Percentiles rank a stretch among this genome's conserved stretches.
phyloP scores from a whole-genome alignment of 2,888 invertebrate genomes.

The Trichogramma evanescens region DNA sequence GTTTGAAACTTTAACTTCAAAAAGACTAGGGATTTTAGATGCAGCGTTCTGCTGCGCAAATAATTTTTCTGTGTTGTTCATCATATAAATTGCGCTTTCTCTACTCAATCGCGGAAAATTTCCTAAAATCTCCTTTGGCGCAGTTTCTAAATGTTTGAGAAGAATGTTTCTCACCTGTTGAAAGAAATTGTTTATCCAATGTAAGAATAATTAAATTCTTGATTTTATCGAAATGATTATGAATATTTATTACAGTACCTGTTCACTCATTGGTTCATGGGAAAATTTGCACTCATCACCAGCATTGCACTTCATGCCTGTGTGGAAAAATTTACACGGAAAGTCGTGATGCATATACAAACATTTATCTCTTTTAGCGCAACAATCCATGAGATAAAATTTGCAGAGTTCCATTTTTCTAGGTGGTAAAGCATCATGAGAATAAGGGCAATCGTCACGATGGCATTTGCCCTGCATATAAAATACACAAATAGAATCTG shows the following conservation, averaged over 20 bases:
- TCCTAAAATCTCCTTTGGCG: constrained; percentile 85
- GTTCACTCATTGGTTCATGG: constrained; percentile 81
- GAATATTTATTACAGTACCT: constrained; percentile 47
- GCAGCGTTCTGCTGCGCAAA: constrained; percentile 35
- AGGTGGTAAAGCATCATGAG: constrained; percentile 74
- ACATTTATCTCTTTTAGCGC: constrained; percentile 91
- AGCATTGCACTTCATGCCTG: constrained; percentile 76
- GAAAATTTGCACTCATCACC: constrained; percentile 89
- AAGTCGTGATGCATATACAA: constrained; percentile 95
- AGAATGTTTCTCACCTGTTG: constrained; percentile 45
- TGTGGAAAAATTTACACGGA: constrained; percentile 95
- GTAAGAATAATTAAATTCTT: not conserved
- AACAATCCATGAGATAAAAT: constrained; percentile 92
- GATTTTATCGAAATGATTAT: not conserved
- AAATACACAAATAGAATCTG: constrained; percentile 72
- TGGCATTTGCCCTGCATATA: constrained; percentile 86
- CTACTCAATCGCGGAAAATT: constrained; percentile 77
- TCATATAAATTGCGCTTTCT: constrained; percentile 63
- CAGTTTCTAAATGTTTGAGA: constrained; percentile 75
- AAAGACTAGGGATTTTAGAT: constrained; percentile 45
- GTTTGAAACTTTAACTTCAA: constrained; percentile 42
- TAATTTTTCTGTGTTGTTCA: constrained; percentile 40
- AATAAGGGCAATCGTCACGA: constrained; percentile 75
- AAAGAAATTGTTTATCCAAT: constrained; percentile 2
- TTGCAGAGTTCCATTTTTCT: constrained; percentile 92